Evolutionary conservation across 2,113 vertebrate species (phyloP).

Genomic region (Haemorhous mexicanus): DNA sequence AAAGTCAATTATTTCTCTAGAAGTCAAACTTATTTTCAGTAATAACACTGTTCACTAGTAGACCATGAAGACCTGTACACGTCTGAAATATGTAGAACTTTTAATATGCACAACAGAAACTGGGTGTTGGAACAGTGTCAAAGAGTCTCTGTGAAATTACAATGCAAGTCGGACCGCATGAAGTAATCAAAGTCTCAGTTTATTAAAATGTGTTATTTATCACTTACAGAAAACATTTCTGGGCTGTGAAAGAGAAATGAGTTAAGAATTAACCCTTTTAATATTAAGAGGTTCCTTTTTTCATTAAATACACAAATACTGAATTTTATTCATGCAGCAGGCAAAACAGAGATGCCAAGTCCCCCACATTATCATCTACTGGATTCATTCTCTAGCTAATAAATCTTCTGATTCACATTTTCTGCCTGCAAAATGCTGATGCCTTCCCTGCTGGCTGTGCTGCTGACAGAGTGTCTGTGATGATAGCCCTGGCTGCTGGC

Average conservation of each 20-base stretch:
- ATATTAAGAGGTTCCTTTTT: conserved; percentile 22
- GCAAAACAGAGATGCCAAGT: conserved; percentile 3
- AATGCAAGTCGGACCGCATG: conserved; percentile 62
- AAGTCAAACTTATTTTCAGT: conserved; percentile 55
- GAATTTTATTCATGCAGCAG: conserved; percentile 41
- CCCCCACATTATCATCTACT: conserved; percentile 5
- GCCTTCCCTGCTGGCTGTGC: neutral
- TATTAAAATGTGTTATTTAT: conserved; percentile 75
- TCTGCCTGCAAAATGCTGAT: neutral
- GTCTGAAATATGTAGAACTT: conserved; percentile 56
- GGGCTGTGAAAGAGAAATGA: conserved; percentile 55
- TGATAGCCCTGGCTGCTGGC: neutral
- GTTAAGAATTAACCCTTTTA: conserved; percentile 67
- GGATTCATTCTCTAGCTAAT: neutral
- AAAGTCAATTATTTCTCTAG: conserved; percentile 57
- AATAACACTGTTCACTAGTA: conserved; percentile 60
- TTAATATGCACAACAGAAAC: conserved; percentile 53
- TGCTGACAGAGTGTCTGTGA: neutral
- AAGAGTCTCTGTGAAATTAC: conserved; percentile 57
- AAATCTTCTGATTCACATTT: conserved; percentile 15
- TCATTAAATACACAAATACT: neutral
- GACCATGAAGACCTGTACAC: conserved; percentile 69
- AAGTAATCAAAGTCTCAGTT: conserved; percentile 68
- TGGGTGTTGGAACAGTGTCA: conserved; percentile 61
- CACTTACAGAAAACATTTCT: conserved; percentile 69